These are phyloP conservation scores for Embiotoca jacksoni DNA, from an alignment of 2,113 vertebrate genomes.

Conservation along the genomic window DNA sequence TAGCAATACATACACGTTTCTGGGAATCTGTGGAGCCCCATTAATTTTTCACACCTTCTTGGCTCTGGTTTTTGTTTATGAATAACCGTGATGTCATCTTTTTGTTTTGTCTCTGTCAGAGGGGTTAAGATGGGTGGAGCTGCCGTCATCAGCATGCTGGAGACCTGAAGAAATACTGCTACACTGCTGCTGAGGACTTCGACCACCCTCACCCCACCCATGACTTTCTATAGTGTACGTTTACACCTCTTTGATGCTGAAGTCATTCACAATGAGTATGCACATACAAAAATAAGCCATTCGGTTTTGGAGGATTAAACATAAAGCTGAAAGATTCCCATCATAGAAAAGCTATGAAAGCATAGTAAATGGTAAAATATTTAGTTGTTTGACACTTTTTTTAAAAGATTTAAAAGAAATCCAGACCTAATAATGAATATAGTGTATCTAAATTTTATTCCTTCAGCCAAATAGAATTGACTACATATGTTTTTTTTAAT, in stretches of 20 bases:
- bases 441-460: too few species aligned
- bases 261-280: not conserved
- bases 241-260: not conserved
- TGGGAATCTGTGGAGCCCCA: not conserved
- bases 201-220: conserved; percentile 66
- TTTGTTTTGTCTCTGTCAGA: conserved; percentile 38
- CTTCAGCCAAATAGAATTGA: too few species aligned
- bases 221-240: conserved; percentile 84
- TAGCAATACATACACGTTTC: not conserved
- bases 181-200: conserved; percentile 60
- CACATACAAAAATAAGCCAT: too few species aligned
- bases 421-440: too few species aligned
- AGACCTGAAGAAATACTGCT: conserved; percentile 57
- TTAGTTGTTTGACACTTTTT: too few species aligned
- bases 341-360: too few species aligned
- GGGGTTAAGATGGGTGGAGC: conserved; percentile 64
- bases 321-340: not conserved
- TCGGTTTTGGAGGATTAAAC: not conserved
- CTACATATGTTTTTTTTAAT: too few species aligned
- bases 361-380: too few species aligned
- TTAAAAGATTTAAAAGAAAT: too few species aligned
- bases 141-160: conserved; percentile 50
- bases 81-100: conserved; percentile 15
- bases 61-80: not conserved
- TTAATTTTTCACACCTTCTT: not conserved